Percentiles rank a stretch among this genome's conserved stretches.
These are phyloP conservation scores for Triplophysa siluroides DNA, from an alignment of 2,113 vertebrate genomes.

Conservation along the genomic window DNA sequence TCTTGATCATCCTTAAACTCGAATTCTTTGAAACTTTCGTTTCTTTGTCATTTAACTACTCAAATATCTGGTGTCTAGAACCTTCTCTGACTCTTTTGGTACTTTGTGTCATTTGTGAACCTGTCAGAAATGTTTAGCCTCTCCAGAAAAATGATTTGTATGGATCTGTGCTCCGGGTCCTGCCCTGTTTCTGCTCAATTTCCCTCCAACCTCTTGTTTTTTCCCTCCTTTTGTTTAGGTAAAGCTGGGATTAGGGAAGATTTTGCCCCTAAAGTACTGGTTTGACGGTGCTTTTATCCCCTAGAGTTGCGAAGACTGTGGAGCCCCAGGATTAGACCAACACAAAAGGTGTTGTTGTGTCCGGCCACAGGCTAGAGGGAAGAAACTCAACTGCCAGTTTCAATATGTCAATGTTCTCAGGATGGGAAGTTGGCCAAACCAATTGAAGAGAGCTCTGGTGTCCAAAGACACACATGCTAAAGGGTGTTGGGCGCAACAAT, in stretches of 20 bases:
- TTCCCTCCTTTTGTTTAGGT: conserved; percentile 89
- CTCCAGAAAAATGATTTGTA: conserved; percentile 92
- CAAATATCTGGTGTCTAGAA: conserved; percentile 35
- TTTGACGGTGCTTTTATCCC: conserved; percentile 98
- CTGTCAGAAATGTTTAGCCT: conserved; percentile 96
- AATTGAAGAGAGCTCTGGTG: conserved; percentile 13
- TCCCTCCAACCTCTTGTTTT: conserved; percentile 80
- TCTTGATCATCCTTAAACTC: conserved; percentile 4
- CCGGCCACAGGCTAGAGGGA: conserved; percentile 83
- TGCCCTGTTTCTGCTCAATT: conserved; percentile 88
- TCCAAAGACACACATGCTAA: conserved; percentile 33
- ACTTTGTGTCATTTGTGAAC: conserved; percentile 69
- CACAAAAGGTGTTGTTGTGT: conserved; percentile 96
- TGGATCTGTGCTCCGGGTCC: conserved; percentile 87
- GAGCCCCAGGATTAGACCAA: conserved; percentile 90
- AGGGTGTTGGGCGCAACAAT: background rate
- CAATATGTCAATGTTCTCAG: conserved; percentile 71
- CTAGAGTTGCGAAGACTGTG: conserved; percentile 94
- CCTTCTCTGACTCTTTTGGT: conserved; percentile 74
- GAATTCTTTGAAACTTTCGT: background rate
- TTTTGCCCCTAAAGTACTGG: conserved; percentile 97
- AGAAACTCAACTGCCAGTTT: conserved; percentile 78
- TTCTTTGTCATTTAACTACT: conserved; percentile 25
- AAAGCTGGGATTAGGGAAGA: conserved; percentile 98
- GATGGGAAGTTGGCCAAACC: conserved; percentile 44